These are phyloP conservation scores for Macrochelys suwanniensis DNA, from an alignment of 2,797 vertebrate species.

Conservation along the genomic window DNA sequence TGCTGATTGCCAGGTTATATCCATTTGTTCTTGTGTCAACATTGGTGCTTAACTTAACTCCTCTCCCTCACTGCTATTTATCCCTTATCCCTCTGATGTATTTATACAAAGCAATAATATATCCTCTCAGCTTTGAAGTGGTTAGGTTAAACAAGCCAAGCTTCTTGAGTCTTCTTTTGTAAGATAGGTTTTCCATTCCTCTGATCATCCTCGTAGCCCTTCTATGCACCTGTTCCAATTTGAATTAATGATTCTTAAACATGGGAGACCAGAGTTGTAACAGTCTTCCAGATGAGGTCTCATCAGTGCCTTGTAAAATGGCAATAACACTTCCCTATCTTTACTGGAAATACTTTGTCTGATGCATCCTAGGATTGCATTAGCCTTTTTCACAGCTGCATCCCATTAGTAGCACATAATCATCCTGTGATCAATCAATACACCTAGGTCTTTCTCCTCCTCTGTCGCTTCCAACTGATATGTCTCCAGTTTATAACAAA, in stretches of 20 bases:
- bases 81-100: not conserved
- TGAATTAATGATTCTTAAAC: not conserved
- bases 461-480: too few species aligned
- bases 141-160: not conserved
- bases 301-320: too few species aligned
- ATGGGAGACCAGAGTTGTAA: not conserved
- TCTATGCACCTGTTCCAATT: not conserved
- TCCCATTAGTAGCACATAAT: too few species aligned
- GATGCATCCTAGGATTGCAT: too few species aligned
- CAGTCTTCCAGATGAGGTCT: too few species aligned
- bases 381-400: too few species aligned
- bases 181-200: not conserved
- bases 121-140: not conserved
- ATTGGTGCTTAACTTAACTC: not conserved
- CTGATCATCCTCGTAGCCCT: not conserved
- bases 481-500: too few species aligned
- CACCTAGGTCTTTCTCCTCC: too few species aligned
- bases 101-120: not conserved
- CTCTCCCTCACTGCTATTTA: not conserved
- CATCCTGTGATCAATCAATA: too few species aligned
- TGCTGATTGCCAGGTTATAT: not conserved
- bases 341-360: too few species aligned
- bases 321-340: too few species aligned
- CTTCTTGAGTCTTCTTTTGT: too few species aligned
- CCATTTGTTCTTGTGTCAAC: not conserved